phyloP scores from a whole-genome alignment of 2,797 vertebrate genomes.

The Poecilia wingei region DNA sequence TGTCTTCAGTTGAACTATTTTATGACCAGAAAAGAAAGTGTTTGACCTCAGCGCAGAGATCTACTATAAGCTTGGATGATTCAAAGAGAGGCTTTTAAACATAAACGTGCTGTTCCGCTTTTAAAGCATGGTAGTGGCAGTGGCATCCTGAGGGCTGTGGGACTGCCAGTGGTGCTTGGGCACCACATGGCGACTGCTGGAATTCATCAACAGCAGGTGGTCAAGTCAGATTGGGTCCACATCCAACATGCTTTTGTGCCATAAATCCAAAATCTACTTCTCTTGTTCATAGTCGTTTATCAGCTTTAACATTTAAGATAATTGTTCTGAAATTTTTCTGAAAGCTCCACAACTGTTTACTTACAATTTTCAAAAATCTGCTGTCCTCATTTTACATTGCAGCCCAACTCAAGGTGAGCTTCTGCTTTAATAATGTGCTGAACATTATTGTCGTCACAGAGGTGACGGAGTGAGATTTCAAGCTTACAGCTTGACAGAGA shows the following conservation, averaged over 20 bases:
- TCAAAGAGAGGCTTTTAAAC: neutral
- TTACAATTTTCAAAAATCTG: neutral
- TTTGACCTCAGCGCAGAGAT: neutral
- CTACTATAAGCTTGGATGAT: neutral
- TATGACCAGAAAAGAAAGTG: neutral
- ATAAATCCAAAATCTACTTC: no score
- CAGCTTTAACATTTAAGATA: neutral
- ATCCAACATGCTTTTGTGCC: neutral
- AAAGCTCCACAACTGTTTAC: neutral
- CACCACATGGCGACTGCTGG: no score
- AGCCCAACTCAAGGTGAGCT: neutral
- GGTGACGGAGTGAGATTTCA: neutral
- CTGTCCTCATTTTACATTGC: neutral
- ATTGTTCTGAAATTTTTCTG: neutral
- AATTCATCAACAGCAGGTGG: neutral
- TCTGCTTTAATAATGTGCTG: neutral
- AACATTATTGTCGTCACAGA: neutral
- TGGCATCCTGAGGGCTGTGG: no score
- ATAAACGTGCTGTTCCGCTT: no score
- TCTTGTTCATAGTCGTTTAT: no score
- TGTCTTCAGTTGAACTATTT: neutral
- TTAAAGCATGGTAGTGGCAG: no score
- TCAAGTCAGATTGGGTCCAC: neutral
- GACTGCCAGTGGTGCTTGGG: no score
- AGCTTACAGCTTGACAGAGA: neutral